phyloP scores from a whole-genome alignment of 2,113 vertebrate species.

The Caracal caracal region DNA sequence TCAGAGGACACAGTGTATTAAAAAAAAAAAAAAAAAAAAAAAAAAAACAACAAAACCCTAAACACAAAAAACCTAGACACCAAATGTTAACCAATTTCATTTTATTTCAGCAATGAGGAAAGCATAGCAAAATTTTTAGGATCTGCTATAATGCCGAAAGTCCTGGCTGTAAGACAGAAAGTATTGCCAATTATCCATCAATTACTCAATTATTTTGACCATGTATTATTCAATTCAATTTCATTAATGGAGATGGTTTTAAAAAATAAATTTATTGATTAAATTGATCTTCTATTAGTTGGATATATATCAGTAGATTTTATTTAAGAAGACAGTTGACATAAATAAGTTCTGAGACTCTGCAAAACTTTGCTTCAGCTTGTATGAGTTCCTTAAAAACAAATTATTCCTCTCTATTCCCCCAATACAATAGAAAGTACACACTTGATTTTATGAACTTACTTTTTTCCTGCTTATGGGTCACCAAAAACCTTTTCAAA shows the following conservation, averaged over 20 bases:
- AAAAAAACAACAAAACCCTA: background rate
- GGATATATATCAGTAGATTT: background rate
- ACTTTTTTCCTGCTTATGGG: background rate
- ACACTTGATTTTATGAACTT: background rate
- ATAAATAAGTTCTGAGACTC: background rate
- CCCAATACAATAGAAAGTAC: background rate
- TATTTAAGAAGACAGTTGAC: background rate
- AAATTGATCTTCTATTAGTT: background rate
- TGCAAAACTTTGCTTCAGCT: background rate
- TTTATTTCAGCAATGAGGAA: background rate
- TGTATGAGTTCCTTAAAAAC: background rate
- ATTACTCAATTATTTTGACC: conserved; percentile 17
- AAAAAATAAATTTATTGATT: background rate
- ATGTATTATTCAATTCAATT: background rate
- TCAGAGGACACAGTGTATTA: conserved; percentile 25
- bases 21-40: background rate
- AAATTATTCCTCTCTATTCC: background rate
- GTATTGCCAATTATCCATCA: background rate
- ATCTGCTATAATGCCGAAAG: conserved; percentile 2
- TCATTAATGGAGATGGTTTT: background rate
- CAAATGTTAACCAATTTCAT: background rate
- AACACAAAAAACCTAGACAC: background rate
- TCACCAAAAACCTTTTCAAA: conserved; percentile 31
- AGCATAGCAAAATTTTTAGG: background rate
- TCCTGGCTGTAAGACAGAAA: background rate